phyloP scores from a whole-genome alignment of 2,113 vertebrate genomes.

The Poeciliopsis prolifica region DNA sequence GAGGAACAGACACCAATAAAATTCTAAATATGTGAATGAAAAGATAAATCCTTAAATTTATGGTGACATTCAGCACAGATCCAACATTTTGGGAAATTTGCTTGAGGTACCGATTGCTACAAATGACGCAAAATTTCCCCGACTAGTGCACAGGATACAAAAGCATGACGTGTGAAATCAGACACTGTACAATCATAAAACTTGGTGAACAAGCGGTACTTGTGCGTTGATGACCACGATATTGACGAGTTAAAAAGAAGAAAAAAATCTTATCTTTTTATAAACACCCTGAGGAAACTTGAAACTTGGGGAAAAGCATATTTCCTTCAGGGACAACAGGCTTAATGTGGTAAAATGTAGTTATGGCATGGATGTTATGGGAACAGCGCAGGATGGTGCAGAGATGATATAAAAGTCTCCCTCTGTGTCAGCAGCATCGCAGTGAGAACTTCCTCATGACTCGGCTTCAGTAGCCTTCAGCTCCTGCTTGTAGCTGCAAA shows the following conservation, averaged over 20 bases:
- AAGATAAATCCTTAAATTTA: constrained; percentile 25
- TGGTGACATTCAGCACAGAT: constrained; percentile 31
- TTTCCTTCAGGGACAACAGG: constrained; percentile 63
- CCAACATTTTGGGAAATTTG: constrained; percentile 27
- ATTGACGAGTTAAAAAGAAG: constrained; percentile 58
- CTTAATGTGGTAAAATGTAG: constrained; percentile 39
- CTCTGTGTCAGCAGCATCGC: constrained; percentile 48
- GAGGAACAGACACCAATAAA: constrained; percentile 22
- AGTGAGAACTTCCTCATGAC: constrained; percentile 57
- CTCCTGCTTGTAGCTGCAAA: constrained; percentile 84
- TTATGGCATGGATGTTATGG: constrained; percentile 59
- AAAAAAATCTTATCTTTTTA: not conserved
- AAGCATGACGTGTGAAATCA: constrained; percentile 43
- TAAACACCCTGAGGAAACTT: constrained; percentile 55
- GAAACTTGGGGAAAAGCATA: constrained; percentile 40
- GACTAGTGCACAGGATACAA: constrained; percentile 24
- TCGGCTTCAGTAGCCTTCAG: constrained; percentile 76
- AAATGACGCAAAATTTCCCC: constrained; percentile 42
- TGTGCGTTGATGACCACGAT: constrained; percentile 65
- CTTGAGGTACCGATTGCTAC: constrained; percentile 56
- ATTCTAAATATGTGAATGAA: constrained; percentile 44
- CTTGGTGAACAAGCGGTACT: constrained; percentile 37
- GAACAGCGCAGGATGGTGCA: constrained; percentile 32
- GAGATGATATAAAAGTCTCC: constrained; percentile 52
- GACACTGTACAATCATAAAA: constrained; percentile 61